These are phyloP conservation scores for Manis javanica DNA, from an alignment of 2,797 vertebrate species.

Conservation along the genomic window DNA sequence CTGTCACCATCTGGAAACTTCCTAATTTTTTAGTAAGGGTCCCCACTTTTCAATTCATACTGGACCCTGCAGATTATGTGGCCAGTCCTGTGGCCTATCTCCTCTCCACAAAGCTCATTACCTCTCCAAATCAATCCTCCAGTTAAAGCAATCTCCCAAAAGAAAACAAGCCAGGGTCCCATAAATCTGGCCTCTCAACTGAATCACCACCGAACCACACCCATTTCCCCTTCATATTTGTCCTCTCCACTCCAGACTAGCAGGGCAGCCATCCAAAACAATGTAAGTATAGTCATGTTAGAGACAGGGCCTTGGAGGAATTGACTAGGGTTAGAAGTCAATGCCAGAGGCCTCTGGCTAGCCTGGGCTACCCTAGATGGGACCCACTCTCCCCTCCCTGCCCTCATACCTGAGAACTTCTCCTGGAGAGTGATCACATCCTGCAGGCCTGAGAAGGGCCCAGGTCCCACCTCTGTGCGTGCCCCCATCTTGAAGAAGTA, in stretches of 20 bases:
- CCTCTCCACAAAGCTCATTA: neutral
- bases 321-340: neutral
- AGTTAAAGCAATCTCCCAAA: neutral
- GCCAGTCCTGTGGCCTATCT: neutral
- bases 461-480: slow-evolving; percentile 93
- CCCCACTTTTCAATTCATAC: neutral
- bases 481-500: slow-evolving; percentile 98
- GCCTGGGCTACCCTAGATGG: neutral
- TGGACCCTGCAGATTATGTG: neutral
- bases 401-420: slow-evolving; percentile 86
- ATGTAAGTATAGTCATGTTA: neutral
- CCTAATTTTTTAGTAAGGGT: neutral
- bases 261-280: neutral
- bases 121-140: neutral
- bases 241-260: neutral
- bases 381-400: neutral
- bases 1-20: neutral
- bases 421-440: slow-evolving; percentile 92
- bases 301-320: neutral
- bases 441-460: slow-evolving; percentile 93
- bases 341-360: neutral
- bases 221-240: neutral
- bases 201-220: neutral
- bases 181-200: neutral
- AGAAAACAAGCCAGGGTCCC: neutral